Evolutionary conservation across 2,797 vertebrate genomes (phyloP), one percentile per base, ranked within the genome.

Genomic region (Anableps anableps): DNA sequence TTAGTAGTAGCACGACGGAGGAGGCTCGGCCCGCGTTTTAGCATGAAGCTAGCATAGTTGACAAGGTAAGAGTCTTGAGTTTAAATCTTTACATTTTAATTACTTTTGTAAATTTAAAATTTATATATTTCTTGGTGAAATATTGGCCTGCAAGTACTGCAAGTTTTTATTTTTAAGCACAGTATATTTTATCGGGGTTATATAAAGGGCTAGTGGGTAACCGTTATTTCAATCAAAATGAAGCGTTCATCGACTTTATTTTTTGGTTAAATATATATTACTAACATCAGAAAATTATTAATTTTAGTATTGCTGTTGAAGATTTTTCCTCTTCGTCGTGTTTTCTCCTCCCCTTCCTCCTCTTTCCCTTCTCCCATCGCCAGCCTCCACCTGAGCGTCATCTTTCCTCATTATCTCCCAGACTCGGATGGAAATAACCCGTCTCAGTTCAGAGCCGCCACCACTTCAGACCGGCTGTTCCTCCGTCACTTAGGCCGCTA

Each of bases 401-500:
- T 60, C 17, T 26, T 16, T 60, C 38, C 13, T 43, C 73, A 55
- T 55, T 38, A 55, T 74, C 34, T 55, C 50, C 21, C 34, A 58
- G 34, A n/a, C 51, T 26, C 38, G 38, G 66, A 66, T 23, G 64
- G 19, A 68, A 74, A 53, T 3, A 29, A 10, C 23, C 68, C n/a
- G 29, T 26, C 43, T 72, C 45, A 16, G 45, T 34, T 78, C 16
- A 58, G 79, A 36, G 17, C 66, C 36, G 23, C 36, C 66, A n/a
- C 76, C 16, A 58, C 75, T 17, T 53, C 64, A 16, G 13, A 75
- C 78, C 85, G 80, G 83, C 77, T 43, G 17, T 36, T 74, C 72
- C 73, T 62, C 43, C 62, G 3, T 2, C 50, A 1, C 2, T 17
- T 72, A 77, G 80, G 76, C 88, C 81, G 87, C 83, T 51, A 48